A percentile compares a stretch with the other conserved stretches of the same genome.
Evolutionary conservation across 2,888 invertebrate genomes (phyloP).

Genomic region (Allygus modestus): DNA sequence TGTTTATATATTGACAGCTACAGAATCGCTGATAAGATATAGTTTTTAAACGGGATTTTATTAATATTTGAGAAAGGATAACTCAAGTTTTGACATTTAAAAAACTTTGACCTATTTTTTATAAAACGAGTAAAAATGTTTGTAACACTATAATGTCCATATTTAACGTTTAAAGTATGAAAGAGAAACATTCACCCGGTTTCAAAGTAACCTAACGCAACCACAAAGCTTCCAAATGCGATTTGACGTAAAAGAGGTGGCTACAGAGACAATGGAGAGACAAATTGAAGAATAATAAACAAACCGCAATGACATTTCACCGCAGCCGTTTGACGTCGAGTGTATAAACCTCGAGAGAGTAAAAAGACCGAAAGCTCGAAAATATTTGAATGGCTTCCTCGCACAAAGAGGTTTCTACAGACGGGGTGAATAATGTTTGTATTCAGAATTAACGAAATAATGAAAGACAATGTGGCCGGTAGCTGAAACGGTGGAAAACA

Average conservation of each 20-base stretch:
- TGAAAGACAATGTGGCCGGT: conserved; percentile 48
- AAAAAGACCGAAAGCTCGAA: conserved; percentile 4
- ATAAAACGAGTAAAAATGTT: too few relatives aligned
- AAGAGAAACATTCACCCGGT: neutral
- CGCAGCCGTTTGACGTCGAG: conserved; percentile 4
- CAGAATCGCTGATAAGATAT: too few relatives aligned
- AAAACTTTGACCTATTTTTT: too few relatives aligned
- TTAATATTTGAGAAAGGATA: too few relatives aligned
- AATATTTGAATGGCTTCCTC: conserved; percentile 16
- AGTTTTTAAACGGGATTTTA: too few relatives aligned
- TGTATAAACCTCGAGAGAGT: neutral
- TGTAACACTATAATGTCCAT: too few relatives aligned
- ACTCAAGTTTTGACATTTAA: too few relatives aligned
- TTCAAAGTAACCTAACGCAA: neutral
- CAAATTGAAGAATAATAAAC: conserved; percentile 38
- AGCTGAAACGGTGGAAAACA: conserved; percentile 16
- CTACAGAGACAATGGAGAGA: conserved; percentile 12
- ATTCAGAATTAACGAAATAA: conserved; percentile 51
- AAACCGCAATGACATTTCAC: neutral
- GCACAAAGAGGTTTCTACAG: conserved; percentile 6
- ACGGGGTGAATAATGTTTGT: conserved; percentile 41
- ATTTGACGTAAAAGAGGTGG: conserved; percentile 14
- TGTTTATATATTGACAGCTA: too few relatives aligned
- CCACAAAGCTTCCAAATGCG: neutral
- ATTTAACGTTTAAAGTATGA: too few relatives aligned